Conservation (phyloP, 2,113 vertebrate genomes). For the Scalopus aquaticus region DNA sequence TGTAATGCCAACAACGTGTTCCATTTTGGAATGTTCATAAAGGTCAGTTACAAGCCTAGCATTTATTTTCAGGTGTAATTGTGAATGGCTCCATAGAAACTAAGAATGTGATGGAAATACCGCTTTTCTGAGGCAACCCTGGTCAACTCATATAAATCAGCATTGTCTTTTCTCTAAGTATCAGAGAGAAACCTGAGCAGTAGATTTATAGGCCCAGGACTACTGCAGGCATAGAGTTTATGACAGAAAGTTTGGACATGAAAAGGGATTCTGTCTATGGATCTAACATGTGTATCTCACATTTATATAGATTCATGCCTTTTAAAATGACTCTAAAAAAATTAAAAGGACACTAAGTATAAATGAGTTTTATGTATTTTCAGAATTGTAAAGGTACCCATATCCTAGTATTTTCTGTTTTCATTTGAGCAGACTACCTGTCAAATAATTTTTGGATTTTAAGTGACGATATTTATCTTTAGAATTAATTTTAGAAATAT, state of each 20-base stretch:
- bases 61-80: conserved; percentile 37
- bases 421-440: conserved; percentile 29
- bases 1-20: neutral
- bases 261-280: neutral
- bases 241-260: neutral
- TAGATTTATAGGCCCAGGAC: neutral
- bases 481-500: conserved; percentile 44
- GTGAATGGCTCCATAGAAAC: neutral
- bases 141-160: neutral
- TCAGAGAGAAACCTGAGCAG: neutral
- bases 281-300: neutral
- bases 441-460: conserved; percentile 49
- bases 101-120: neutral
- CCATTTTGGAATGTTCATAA: neutral
- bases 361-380: conserved; percentile 38
- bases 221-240: neutral
- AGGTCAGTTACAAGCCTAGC: neutral
- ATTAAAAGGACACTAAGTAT: conserved; percentile 10
- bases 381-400: neutral
- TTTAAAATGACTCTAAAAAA: neutral
- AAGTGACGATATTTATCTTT: conserved; percentile 18
- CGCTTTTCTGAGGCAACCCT: neutral
- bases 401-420: conserved; percentile 37
- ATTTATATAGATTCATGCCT: neutral
- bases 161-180: neutral